Evolutionary conservation across 2,113 vertebrate genomes (phyloP).

Genomic region (Pelecanus crispus): DNA sequence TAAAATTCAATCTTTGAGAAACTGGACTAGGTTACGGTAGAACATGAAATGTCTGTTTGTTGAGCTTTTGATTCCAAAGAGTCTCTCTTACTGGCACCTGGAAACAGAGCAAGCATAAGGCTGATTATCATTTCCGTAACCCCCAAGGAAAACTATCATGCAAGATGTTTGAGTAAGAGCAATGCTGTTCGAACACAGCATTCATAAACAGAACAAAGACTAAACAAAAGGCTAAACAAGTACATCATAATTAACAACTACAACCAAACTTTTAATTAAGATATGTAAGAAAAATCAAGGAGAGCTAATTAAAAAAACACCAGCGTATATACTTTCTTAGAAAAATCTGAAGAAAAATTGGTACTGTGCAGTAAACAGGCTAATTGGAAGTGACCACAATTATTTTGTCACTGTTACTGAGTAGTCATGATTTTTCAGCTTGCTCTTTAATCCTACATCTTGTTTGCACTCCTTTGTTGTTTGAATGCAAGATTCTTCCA

Average conservation of each 20-base stretch:
- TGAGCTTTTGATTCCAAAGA: conserved; percentile 17
- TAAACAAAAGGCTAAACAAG: conserved; percentile 52
- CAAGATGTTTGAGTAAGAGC: conserved; percentile 51
- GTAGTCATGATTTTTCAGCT: not conserved
- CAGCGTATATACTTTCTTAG: not conserved
- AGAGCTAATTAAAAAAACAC: conserved; percentile 19
- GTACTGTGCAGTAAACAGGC: not conserved
- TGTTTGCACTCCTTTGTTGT: not conserved
- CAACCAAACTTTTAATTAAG: conserved; percentile 52
- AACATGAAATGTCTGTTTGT: not conserved
- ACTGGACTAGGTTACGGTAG: not conserved
- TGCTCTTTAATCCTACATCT: not conserved
- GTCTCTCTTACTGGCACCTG: conserved; percentile 42
- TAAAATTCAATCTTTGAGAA: not conserved
- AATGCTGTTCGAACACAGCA: conserved; percentile 27
- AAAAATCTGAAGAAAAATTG: conserved; percentile 16
- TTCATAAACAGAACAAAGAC: conserved; percentile 61
- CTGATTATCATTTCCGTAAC: conserved; percentile 55
- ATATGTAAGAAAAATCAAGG: conserved; percentile 34
- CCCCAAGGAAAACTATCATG: conserved; percentile 53
- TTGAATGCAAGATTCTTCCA: not conserved
- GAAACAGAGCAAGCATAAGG: conserved; percentile 53
- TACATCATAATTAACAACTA: conserved; percentile 54
- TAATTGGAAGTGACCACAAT: conserved; percentile 49
- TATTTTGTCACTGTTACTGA: not conserved